Base-by-base conservation (phyloP, 2,888 invertebrate species). In the Ptychoptera contaminata region DNA sequence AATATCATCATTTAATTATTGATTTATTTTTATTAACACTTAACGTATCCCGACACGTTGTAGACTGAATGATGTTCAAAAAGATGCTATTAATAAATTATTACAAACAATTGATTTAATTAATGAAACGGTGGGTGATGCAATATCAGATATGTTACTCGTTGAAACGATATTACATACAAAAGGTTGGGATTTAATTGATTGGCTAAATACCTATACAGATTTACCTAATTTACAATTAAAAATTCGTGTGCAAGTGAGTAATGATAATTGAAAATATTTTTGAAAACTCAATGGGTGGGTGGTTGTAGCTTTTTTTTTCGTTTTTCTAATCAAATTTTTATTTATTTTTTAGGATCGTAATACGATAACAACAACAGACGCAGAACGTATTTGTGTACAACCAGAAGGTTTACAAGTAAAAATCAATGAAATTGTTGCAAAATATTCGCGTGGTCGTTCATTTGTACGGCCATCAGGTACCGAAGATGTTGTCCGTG, bases 101-200 rank as follows among this genome's bases (percentile, higher is more conserved):
- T 60, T 74, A 2, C 69, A 74, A 52, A 68, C 88, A 44, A 81
- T 91, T 48, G 81, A 91, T 61, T 71, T 94, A 55, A 87, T 91
- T 11, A 96, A 94, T 63, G 91, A 93, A 67, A 82, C 87, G 0
- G 90, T 97, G 0, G 98, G 98, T 0, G 98, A 98, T 69, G 97
- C 97, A 3, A 79, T 98, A 44, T 92, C 96, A 0, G 97, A 97
- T 59, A 73, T 98, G 75, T 70, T 99, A 46, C 63, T 94, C 6
- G 93, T 97, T 1, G 98, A 99, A 66, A 79, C 83, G 0, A 82
- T 96, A 42, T 72, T 98, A 16, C 77, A 82, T 53, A 75, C 79
- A 2, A 77, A 79, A 50, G 91, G 85, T 5, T 88, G 87, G 81
- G 72, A 76, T 54, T 71, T 82, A 1, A 62, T 67, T 30, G 76